Evolutionary conservation across 2,888 invertebrate genomes (phyloP).

Genomic region (Rhamphomyia laevipes): DNA sequence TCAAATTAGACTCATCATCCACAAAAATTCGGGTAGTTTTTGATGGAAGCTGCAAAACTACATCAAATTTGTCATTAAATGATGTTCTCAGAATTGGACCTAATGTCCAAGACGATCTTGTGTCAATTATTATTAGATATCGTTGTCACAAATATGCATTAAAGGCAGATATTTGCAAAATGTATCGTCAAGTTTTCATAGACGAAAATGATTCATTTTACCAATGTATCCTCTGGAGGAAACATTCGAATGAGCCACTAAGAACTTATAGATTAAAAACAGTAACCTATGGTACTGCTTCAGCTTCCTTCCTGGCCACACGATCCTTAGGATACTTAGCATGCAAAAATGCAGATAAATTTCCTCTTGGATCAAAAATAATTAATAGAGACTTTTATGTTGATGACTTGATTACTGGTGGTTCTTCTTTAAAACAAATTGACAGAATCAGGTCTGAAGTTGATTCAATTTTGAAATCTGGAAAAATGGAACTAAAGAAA

Average conservation of each 20-base stretch:
- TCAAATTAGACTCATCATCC: slow-evolving; percentile 1
- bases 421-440: no score
- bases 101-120: slow-evolving; percentile 8
- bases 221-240: slow-evolving; percentile 8
- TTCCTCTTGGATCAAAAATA: no score
- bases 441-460: no score
- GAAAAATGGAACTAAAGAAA: no score
- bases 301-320: background rate
- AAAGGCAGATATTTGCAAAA: slow-evolving; percentile 4
- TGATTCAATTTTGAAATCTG: no score
- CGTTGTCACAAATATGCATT: slow-evolving; percentile 4
- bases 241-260: background rate
- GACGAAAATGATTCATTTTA: slow-evolving; percentile 1
- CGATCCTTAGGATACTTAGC: background rate
- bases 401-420: no score
- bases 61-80: background rate
- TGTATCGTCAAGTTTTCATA: slow-evolving; percentile 7
- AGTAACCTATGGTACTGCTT: background rate
- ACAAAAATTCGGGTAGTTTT: slow-evolving; percentile 1
- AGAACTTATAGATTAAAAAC: background rate
- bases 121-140: slow-evolving; percentile 9
- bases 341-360: no score
- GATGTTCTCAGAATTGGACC: background rate
- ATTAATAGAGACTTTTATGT: no score
- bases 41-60: background rate